Conservation (phyloP, 1,140 invertebrate species). For the Vanessa tameamea region DNA sequence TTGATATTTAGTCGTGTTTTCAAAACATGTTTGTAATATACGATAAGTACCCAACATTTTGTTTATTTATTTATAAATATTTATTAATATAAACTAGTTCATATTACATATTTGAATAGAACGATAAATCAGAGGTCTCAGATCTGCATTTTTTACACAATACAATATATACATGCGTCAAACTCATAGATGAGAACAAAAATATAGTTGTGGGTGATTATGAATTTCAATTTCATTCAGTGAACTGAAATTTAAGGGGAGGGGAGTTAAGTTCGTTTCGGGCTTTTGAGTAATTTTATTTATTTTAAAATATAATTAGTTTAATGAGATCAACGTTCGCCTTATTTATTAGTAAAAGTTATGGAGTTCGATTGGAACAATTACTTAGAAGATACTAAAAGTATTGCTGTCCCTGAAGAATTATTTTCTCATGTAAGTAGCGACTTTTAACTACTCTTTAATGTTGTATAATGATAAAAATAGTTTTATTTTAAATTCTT, state of each 20-base stretch:
- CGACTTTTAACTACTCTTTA: constrained; percentile 36
- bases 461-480: constrained; percentile 32
- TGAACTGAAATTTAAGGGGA: constrained; percentile 46
- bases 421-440: constrained; percentile 77
- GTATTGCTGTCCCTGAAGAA: constrained; percentile 71
- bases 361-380: constrained; percentile 73
- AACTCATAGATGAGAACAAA: constrained; percentile 31
- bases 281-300: constrained; percentile 20
- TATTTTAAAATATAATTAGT: constrained; percentile 27
- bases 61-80: not conserved
- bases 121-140: constrained; percentile 21
- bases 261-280: constrained; percentile 40
- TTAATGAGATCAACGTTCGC: constrained; percentile 25
- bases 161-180: constrained; percentile 17
- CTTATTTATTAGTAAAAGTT: constrained; percentile 15
- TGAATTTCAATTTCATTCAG: constrained; percentile 53
- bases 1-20: no score
- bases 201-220: constrained; percentile 28
- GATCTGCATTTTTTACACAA: constrained; percentile 27
- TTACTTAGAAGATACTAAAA: constrained; percentile 71
- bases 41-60: no score
- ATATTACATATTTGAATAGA: constrained; percentile 15
- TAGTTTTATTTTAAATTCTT: constrained; percentile 20
- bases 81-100: not conserved
- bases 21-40: no score